Base-by-base conservation (phyloP, 2,113 vertebrate genomes). In the Xenotilapia leptura region DNA sequence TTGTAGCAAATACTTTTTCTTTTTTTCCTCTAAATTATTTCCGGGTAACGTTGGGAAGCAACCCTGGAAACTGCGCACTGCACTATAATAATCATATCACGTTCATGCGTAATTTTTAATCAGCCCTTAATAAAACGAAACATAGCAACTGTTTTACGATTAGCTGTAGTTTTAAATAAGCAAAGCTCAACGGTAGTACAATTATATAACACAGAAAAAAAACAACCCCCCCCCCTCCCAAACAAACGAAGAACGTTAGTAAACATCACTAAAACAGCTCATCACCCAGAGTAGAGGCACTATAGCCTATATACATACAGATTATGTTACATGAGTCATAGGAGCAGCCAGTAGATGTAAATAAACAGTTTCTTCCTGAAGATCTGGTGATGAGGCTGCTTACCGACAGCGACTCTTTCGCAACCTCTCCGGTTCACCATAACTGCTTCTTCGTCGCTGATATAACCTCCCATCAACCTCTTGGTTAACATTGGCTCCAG, bases 1-100 rank as follows among this genome's bases (percentile, higher is more conserved):
- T 80, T 82, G 51, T 70, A 45, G 13, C 65, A 47, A 70, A 89
- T 36, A 31, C 60, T 21, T 60, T 5, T 86, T 49, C 9, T 28
- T 85, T 73, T 26, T 68, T 40, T 3, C 33, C 17, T 68, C 17
- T 21, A 38, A 65, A 65, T 45, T 65, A 89, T 94, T 92, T 92
- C 89, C 89, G 91, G 90, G 82, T 91, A 80, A 91, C 36, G 55
- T 19, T 31, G 56, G 73, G 53, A 79, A 79, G 86, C 75, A 80
- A 75, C 28, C 36, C 10, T 86, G 84, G 40, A 73, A 84, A 90
- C 60, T 91, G 77, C 90, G 90, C 85, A 89, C 86, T 49, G 12
- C 65, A 53, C 68, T 49, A 23, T 9, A 68, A 68, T 21, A 56
- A 73, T 19, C 12, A 85, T 87, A 85, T 84, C 85, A 75, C 70